Evolutionary conservation across 2,888 invertebrate genomes (phyloP).

Genomic region (Pelosia muscerda): DNA sequence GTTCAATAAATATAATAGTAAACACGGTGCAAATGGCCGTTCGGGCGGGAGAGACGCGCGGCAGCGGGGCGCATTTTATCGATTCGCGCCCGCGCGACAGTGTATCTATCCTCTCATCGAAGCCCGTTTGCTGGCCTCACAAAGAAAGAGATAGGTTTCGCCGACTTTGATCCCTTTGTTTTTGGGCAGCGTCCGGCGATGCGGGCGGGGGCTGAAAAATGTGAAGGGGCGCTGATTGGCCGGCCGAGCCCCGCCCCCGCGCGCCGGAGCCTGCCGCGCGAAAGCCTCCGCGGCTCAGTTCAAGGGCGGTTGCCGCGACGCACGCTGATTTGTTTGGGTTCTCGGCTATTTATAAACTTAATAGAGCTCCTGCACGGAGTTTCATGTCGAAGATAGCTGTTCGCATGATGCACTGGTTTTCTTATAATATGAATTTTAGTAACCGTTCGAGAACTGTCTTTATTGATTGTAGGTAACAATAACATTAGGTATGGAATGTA

Average conservation of each 20-base stretch:
- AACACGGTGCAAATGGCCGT: constrained; percentile 87
- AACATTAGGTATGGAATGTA: neutral
- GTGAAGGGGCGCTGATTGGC: constrained; percentile 85
- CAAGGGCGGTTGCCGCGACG: constrained; percentile 82
- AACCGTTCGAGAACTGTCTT: constrained; percentile 1
- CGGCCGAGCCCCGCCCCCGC: constrained; percentile 78
- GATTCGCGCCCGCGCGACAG: constrained; percentile 86
- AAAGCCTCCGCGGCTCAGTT: constrained; percentile 74
- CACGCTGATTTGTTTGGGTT: constrained; percentile 79
- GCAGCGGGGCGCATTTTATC: constrained; percentile 68
- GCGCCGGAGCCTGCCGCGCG: constrained; percentile 66
- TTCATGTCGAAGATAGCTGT: constrained; percentile 18
- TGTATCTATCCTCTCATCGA: constrained; percentile 87
- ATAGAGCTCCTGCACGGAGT: constrained; percentile 40
- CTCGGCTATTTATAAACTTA: constrained; percentile 59
- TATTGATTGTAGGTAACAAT: constrained; percentile 14
- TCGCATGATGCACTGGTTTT: neutral
- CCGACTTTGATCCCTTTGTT: constrained; percentile 87
- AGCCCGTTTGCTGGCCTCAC: constrained; percentile 84
- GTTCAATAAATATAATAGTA: constrained; percentile 87
- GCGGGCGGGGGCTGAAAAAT: constrained; percentile 86
- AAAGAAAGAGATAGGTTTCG: constrained; percentile 87
- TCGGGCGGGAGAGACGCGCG: constrained; percentile 67
- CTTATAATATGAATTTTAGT: neutral
- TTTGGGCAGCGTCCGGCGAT: constrained; percentile 87